Conservation (phyloP, 2,113 vertebrate species). For the Clarias gariepinus region DNA sequence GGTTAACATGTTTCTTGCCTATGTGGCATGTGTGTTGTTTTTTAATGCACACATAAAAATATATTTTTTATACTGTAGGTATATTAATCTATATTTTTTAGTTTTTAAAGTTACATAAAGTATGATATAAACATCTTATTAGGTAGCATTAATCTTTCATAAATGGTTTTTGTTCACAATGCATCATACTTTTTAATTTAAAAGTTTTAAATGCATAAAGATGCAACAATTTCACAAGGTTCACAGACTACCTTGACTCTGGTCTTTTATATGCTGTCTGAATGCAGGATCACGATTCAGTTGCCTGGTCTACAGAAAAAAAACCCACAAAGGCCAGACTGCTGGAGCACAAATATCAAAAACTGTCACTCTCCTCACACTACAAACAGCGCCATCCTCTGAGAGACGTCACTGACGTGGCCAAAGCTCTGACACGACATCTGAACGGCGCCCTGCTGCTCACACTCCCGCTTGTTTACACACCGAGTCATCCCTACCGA, state of each 20-base stretch:
- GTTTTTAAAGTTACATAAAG: background rate
- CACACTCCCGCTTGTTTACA: background rate
- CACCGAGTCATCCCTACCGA: background rate
- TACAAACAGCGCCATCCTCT: constrained; percentile 20
- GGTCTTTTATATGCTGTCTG: constrained; percentile 21
- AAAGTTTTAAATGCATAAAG: constrained; percentile 17
- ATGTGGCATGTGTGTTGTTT: background rate
- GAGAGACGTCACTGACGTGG: constrained; percentile 1
- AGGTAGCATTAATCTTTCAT: background rate
- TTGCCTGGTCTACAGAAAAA: background rate
- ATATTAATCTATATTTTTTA: background rate
- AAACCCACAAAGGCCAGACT: constrained; percentile 15
- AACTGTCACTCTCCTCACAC: constrained; percentile 10
- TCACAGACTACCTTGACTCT: constrained; percentile 23
- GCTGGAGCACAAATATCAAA: constrained; percentile 23
- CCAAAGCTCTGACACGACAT: background rate
- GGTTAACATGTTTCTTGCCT: background rate
- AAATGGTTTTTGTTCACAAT: background rate
- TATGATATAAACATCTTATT: background rate
- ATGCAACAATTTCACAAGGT: constrained; percentile 16
- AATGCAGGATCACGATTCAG: constrained; percentile 16
- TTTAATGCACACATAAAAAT: too few species aligned
- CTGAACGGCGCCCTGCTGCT: background rate
- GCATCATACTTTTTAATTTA: background rate
- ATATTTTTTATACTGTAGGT: too few species aligned